These are phyloP conservation scores for Geophilus truncorum DNA, from an alignment of 2,888 invertebrate genomes.

Conservation along the genomic window DNA sequence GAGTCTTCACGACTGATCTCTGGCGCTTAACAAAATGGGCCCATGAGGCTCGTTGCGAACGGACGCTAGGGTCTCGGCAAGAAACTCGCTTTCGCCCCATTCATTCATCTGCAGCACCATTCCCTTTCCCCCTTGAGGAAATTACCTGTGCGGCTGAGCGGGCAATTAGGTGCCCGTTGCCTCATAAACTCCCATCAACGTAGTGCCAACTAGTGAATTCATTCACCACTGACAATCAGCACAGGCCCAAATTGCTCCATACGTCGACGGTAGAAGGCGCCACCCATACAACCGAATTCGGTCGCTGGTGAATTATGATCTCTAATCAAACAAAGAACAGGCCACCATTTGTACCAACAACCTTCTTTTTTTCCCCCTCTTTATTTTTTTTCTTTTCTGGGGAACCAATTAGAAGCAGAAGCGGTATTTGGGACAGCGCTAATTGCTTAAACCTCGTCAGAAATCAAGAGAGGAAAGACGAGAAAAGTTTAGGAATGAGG, in stretches of 20 bases:
- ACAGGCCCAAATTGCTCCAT: not conserved
- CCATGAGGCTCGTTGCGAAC: not conserved
- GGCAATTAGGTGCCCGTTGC: constrained; percentile 25
- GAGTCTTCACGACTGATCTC: constrained; percentile 6
- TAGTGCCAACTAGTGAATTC: constrained; percentile 27
- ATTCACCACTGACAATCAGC: constrained; percentile 18
- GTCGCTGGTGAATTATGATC: not conserved
- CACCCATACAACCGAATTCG: not conserved
- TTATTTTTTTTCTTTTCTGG: not conserved
- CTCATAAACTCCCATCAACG: constrained; percentile 25
- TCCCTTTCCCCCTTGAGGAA: constrained; percentile 8
- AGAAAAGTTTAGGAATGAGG: not conserved
- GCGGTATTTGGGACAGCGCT: not conserved
- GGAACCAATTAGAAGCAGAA: not conserved
- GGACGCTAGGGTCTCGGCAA: not conserved
- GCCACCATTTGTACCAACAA: not conserved
- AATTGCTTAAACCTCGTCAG: not conserved
- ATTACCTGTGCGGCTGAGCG: constrained; percentile 27
- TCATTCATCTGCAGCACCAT: constrained; percentile 5
- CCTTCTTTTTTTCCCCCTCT: not conserved
- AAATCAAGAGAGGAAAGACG: not conserved
- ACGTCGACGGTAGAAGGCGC: not conserved
- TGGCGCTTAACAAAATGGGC: constrained; percentile 18
- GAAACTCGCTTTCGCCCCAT: not conserved
- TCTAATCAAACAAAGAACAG: constrained; percentile 22